phyloP scores from a whole-genome alignment of 1,140 invertebrate genomes.

The Aphelenchoides fujianensis region DNA sequence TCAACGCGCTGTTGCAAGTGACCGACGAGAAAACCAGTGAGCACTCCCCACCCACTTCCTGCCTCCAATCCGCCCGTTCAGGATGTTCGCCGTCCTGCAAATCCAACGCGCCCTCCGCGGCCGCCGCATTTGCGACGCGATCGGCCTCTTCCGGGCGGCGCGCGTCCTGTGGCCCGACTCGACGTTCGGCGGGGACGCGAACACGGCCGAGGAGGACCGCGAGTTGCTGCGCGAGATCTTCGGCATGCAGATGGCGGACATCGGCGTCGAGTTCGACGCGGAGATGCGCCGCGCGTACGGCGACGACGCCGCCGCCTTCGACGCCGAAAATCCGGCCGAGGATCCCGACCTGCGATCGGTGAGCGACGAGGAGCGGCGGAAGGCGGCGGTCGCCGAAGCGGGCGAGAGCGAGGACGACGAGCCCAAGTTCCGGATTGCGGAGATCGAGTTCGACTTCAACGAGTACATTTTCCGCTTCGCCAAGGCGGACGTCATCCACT shows the following conservation, averaged over 20 bases:
- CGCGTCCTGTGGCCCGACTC: slow-evolving; percentile 42
- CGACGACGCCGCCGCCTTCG: slow-evolving; percentile 6
- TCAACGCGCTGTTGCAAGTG: slow-evolving; percentile 34
- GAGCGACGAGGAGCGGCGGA: slow-evolving; percentile 14
- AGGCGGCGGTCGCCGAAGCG: background rate
- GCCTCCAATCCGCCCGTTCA: too few species aligned
- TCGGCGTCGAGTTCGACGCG: slow-evolving; percentile 29
- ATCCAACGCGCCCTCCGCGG: slow-evolving; percentile 39
- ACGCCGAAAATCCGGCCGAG: slow-evolving; percentile 13
- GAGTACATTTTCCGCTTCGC: slow-evolving; percentile 38
- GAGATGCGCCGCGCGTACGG: slow-evolving; percentile 30
- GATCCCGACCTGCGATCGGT: background rate
- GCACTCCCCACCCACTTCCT: background rate
- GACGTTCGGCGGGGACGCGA: slow-evolving; percentile 36
- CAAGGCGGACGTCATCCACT: slow-evolving; percentile 35
- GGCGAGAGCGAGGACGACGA: slow-evolving; percentile 27
- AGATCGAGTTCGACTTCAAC: slow-evolving; percentile 36
- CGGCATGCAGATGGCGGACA: slow-evolving; percentile 29
- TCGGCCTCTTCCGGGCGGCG: slow-evolving; percentile 41
- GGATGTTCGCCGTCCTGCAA: slow-evolving; percentile 34
- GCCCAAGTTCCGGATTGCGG: background rate
- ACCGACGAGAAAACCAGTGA: slow-evolving; percentile 44
- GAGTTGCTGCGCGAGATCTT: slow-evolving; percentile 32
- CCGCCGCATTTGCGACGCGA: slow-evolving; percentile 31
- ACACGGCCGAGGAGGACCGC: slow-evolving; percentile 31